phyloP scores from a whole-genome alignment of 2,113 vertebrate genomes.

The Saimiri boliviensis region DNA sequence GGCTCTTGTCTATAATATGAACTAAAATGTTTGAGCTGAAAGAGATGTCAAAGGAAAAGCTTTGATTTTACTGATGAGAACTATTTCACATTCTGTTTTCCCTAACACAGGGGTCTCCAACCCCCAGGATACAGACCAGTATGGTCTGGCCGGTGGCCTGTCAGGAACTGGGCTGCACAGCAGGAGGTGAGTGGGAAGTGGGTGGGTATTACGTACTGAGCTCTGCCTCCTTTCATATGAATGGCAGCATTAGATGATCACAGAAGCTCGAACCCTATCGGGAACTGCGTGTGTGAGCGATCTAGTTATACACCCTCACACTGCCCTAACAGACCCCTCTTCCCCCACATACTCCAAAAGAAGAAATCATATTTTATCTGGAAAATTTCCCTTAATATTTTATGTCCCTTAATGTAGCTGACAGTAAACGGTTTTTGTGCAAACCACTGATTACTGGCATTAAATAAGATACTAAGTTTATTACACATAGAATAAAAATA shows the following conservation, averaged over 20 bases:
- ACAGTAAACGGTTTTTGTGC: not conserved
- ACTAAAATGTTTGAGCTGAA: not conserved
- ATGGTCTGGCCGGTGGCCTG: too few species aligned
- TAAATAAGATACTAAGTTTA: not conserved
- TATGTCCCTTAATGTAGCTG: not conserved
- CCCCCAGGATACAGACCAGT: too few species aligned
- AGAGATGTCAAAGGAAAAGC: not conserved
- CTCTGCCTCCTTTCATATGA: too few species aligned
- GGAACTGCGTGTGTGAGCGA: too few species aligned
- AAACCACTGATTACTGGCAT: not conserved
- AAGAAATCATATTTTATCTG: not conserved
- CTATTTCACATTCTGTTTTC: not conserved
- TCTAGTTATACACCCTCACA: too few species aligned
- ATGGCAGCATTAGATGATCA: too few species aligned
- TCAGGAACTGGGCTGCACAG: too few species aligned
- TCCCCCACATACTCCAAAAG: not conserved
- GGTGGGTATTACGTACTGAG: too few species aligned
- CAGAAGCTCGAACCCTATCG: too few species aligned
- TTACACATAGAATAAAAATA: not conserved
- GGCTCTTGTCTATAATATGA: not conserved
- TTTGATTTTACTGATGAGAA: not conserved
- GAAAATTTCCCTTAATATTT: conserved; percentile 2
- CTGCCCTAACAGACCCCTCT: too few species aligned
- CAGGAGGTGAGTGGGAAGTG: too few species aligned
- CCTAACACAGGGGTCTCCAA: not conserved